Evolutionary conservation across 2,113 vertebrate species (phyloP), one percentile per base, ranked within the genome.

Genomic region (Plecotus auritus): DNA sequence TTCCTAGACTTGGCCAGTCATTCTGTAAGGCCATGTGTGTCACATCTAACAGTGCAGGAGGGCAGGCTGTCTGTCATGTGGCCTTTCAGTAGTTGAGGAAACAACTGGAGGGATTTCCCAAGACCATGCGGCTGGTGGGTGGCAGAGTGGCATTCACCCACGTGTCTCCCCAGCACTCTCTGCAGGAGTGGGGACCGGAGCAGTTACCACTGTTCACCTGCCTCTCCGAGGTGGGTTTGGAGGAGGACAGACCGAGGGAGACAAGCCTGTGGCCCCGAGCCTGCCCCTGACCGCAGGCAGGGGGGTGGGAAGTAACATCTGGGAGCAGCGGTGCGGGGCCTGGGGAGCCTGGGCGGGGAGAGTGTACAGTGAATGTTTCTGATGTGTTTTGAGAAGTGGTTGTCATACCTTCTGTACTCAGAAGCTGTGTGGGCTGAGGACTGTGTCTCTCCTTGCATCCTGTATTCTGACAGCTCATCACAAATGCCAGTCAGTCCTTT

Each of bases 151-250:
- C 8, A 32, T 18, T 22, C 28, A 9, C 18, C 35, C 2, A 0
- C 12, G 23, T 32, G 49, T 8, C 13, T 64, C 51, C 10, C 30
- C 72, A 69, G 66, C 32, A 40, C 40, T 20, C 47, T 30, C 18
- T 17, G 0, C 1, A 9, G 42, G 26, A 4, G 0, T 1, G 1
- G 23, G 77, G 45, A 1, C 0, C 0, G 5, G 72, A 37, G 54
- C 28, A 0, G 11, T n/a, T 28, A 7, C 3, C 20, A 14, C 56
- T 82, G 30, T 49, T 35, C 5, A n/a, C 32, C 5, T 9, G 13
- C 5, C 9, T 4, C 73, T 45, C 1, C 0, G 20, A 23, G 59
- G 42, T 20, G 37, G 8, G 1, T 13, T 9, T 17, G 11, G 20
- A 9, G 61, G 66, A 17, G 67, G 66, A 5, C 12, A 45, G 23